phyloP scores from a whole-genome alignment of 2,113 vertebrate species.

The Proteles cristata region DNA sequence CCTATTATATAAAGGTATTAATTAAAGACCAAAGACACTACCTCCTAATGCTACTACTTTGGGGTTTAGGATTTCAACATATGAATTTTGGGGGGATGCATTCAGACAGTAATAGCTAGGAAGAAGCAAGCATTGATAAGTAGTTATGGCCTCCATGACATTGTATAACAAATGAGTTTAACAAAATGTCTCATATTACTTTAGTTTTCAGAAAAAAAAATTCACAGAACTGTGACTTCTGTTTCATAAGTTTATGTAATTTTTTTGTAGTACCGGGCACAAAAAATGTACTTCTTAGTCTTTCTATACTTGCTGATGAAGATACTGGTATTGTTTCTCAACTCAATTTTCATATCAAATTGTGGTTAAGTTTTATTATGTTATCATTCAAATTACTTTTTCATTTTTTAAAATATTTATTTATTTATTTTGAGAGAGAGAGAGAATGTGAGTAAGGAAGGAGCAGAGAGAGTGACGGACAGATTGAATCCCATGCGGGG shows the following conservation, averaged over 20 bases:
- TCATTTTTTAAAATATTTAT: not conserved
- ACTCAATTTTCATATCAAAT: not conserved
- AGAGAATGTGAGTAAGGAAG: too few species aligned
- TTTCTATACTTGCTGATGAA: not conserved
- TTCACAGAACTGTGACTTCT: not conserved
- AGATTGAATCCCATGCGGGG: too few species aligned
- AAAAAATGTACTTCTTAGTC: not conserved
- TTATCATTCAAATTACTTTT: not conserved
- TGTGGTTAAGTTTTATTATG: not conserved
- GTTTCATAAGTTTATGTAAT: not conserved
- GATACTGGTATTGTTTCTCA: not conserved
- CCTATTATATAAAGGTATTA: not conserved
- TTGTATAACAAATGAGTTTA: not conserved
- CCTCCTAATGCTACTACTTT: not conserved
- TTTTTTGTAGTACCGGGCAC: not conserved
- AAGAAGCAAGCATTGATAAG: not conserved
- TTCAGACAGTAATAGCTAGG: not conserved
- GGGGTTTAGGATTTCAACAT: not conserved
- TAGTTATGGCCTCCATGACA: accelerated
- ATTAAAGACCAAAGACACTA: not conserved
- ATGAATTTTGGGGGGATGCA: not conserved
- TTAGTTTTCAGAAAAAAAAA: not conserved
- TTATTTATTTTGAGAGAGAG: too few species aligned
- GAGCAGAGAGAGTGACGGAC: too few species aligned
- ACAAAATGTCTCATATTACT: not conserved